A percentile compares a stretch with the other conserved stretches of the same genome.
These are phyloP conservation scores for Noctua janthe DNA, from an alignment of 2,888 invertebrate species.

Conservation along the genomic window DNA sequence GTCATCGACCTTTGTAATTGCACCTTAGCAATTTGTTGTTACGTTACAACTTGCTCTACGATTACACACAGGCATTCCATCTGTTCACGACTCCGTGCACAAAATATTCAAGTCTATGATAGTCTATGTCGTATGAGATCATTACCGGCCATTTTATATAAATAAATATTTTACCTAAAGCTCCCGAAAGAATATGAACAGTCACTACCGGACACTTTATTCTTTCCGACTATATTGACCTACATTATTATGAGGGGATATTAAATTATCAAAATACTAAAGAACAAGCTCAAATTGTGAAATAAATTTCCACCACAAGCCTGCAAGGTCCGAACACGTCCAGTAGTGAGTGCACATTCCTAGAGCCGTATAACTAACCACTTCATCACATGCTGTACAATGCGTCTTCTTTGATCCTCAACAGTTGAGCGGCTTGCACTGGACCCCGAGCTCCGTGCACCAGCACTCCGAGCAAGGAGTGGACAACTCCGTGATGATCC, in stretches of 20 bases:
- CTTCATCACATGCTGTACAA: slow-evolving; percentile 71
- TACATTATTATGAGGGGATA: not conserved
- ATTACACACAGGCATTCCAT: slow-evolving; percentile 8
- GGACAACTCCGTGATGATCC: slow-evolving; percentile 95
- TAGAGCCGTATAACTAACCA: slow-evolving; percentile 56
- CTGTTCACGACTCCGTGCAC: slow-evolving; percentile 7
- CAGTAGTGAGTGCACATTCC: slow-evolving; percentile 59
- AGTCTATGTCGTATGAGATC: slow-evolving; percentile 79
- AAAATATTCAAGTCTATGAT: slow-evolving; percentile 61
- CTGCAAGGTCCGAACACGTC: slow-evolving; percentile 5
- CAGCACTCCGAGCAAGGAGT: slow-evolving; percentile 95
- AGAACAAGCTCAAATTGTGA: not conserved
- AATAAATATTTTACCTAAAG: slow-evolving; percentile 69
- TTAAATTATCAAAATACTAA: not conserved
- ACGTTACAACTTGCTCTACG: not conserved
- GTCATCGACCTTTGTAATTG: not conserved
- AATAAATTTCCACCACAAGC: not conserved
- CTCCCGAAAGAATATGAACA: slow-evolving; percentile 49
- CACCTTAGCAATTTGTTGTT: not conserved
- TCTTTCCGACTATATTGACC: not conserved
- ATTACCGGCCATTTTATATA: slow-evolving; percentile 73
- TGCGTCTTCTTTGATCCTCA: slow-evolving; percentile 51
- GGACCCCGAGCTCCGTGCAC: slow-evolving; percentile 96
- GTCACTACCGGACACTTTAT: slow-evolving; percentile 47
- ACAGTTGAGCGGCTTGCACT: slow-evolving; percentile 91